A percentile compares a stretch with the other conserved stretches of the same genome.
Conservation (phyloP, 2,888 invertebrate genomes). For the Beris chalybata region DNA sequence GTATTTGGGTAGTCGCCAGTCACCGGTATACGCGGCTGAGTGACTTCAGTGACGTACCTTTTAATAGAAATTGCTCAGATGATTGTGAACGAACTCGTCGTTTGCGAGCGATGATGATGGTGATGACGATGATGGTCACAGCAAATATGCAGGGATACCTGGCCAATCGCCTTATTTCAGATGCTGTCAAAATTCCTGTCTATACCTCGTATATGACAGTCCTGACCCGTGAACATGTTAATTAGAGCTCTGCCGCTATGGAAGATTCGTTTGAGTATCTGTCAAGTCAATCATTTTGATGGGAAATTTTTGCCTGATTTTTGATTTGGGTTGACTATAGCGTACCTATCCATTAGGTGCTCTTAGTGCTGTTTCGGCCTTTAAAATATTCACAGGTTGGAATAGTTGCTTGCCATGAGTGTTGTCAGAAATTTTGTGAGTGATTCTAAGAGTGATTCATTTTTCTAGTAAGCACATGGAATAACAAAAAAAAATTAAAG, state of each 20-base stretch:
- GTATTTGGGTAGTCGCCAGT: constrained; percentile 13
- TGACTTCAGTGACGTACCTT: constrained; percentile 23
- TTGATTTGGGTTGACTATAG: constrained; percentile 17
- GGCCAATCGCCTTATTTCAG: too few species aligned
- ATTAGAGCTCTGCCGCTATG: constrained; percentile 13
- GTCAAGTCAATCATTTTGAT: constrained; percentile 28
- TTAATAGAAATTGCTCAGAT: constrained; percentile 18
- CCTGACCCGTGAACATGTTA: constrained; percentile 26
- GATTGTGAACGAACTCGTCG: constrained; percentile 14
- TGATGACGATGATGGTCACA: not conserved
- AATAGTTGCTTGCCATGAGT: too few species aligned
- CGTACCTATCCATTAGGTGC: too few species aligned
- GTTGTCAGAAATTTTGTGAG: too few species aligned
- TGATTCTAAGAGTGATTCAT: too few species aligned
- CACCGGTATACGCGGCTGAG: not conserved
- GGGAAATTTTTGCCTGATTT: constrained; percentile 11
- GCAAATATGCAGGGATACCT: too few species aligned
- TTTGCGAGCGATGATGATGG: not conserved
- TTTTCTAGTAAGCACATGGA: too few species aligned
- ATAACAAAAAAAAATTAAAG: too few species aligned
- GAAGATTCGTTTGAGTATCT: not conserved
- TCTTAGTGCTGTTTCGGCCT: too few species aligned
- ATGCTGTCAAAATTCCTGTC: not conserved
- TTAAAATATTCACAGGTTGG: too few species aligned
- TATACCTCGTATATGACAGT: not conserved